Evolutionary conservation across 2,888 invertebrate genomes (phyloP).

Genomic region (Patella depressa): DNA sequence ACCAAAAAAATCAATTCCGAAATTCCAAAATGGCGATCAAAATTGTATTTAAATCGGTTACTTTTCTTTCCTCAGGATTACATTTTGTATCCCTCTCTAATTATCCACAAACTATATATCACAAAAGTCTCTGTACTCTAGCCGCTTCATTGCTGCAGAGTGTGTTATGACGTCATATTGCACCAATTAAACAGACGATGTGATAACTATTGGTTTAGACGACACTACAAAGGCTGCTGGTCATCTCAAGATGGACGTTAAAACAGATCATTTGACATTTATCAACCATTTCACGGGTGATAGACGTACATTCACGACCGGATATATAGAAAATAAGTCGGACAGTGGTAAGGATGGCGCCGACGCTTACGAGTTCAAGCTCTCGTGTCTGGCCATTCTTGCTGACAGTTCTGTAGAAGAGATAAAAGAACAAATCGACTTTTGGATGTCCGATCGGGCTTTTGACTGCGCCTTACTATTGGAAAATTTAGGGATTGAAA

Average conservation of each 20-base stretch:
- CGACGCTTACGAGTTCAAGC: background rate
- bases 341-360: background rate
- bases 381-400: background rate
- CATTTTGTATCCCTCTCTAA: too few species aligned
- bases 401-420: background rate
- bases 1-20: too few species aligned
- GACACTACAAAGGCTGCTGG: background rate
- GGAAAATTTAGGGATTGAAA: background rate
- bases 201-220: background rate
- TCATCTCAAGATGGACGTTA: background rate
- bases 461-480: background rate
- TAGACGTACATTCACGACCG: background rate
- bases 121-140: too few species aligned
- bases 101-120: too few species aligned
- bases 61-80: too few species aligned
- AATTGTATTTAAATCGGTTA: too few species aligned
- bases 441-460: background rate
- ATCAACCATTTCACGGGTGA: background rate
- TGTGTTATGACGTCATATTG: background rate
- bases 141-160: too few species aligned
- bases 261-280: background rate
- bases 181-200: too few species aligned
- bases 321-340: background rate
- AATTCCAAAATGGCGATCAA: too few species aligned
- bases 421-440: slow-evolving; percentile 3